These are phyloP conservation scores for Tyria jacobaeae DNA, from an alignment of 2,888 invertebrate species.

Conservation along the genomic window DNA sequence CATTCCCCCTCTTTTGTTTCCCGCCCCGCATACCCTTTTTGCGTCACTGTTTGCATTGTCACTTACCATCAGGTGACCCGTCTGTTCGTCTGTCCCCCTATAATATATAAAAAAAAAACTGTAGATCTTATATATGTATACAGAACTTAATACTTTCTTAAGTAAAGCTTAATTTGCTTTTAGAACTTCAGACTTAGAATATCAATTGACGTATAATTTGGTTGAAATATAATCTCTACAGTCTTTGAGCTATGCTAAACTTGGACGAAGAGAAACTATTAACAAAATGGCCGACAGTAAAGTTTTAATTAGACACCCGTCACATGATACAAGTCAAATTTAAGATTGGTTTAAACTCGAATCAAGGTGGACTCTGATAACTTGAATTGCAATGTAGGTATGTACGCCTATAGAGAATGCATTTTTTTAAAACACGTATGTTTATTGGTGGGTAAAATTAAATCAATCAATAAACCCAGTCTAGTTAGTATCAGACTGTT, in stretches of 20 bases:
- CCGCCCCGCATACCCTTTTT: no score
- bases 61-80: no score
- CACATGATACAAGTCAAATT: background rate
- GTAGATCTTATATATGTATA: background rate
- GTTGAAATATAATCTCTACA: constrained; percentile 8
- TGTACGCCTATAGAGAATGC: no score
- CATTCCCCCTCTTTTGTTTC: no score
- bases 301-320: background rate
- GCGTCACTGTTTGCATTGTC: no score
- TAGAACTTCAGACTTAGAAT: background rate
- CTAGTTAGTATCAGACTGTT: no score
- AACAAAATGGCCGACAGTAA: background rate
- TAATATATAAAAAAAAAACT: no score
- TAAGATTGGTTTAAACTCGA: background rate
- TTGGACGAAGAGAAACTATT: background rate
- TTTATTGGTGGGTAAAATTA: no score
- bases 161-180: background rate
- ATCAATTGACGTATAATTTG: constrained; percentile 1
- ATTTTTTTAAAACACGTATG: no score
- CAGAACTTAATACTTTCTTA: background rate
- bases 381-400: background rate
- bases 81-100: no score
- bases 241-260: background rate
- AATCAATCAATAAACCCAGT: no score
- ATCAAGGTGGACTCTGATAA: background rate